Evolutionary conservation across 2,888 invertebrate species (phyloP).

Genomic region (Pachliopta kotzebuea): DNA sequence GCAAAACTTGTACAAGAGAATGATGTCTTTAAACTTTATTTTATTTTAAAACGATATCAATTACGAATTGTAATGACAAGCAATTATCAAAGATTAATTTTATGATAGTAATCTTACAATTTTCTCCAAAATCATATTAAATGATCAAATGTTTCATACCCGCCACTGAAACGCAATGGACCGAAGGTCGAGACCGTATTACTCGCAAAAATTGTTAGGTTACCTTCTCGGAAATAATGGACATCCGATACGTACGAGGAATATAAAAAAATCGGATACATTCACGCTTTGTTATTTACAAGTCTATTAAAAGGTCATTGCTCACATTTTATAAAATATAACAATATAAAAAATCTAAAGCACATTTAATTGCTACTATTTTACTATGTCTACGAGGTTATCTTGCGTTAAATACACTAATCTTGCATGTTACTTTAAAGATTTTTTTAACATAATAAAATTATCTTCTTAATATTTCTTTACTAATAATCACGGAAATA

Average conservation of each 20-base stretch:
- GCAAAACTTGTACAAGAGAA: neutral
- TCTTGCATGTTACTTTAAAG: no score
- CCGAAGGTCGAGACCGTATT: conserved; percentile 58
- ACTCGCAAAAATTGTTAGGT: conserved; percentile 64
- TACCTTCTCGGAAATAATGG: conserved; percentile 58
- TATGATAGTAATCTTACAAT: neutral
- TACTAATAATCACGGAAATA: no score
- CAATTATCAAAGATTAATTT: neutral
- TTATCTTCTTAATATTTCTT: no score
- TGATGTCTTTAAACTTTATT: neutral
- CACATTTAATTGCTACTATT: no score
- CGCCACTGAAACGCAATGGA: conserved; percentile 67
- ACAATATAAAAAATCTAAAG: no score
- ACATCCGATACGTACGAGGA: conserved; percentile 48
- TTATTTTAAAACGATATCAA: no score
- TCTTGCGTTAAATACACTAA: no score
- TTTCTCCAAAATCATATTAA: conserved; percentile 33
- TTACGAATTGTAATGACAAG: neutral
- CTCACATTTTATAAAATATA: neutral
- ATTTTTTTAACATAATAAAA: no score
- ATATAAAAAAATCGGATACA: conserved; percentile 23
- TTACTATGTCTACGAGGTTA: no score
- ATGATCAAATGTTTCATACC: conserved; percentile 67
- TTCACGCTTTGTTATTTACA: conserved; percentile 10
- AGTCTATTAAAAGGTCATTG: neutral